These are phyloP conservation scores for Drosophila antonietae DNA, from an alignment of 2,888 invertebrate genomes.

Conservation along the genomic window DNA sequence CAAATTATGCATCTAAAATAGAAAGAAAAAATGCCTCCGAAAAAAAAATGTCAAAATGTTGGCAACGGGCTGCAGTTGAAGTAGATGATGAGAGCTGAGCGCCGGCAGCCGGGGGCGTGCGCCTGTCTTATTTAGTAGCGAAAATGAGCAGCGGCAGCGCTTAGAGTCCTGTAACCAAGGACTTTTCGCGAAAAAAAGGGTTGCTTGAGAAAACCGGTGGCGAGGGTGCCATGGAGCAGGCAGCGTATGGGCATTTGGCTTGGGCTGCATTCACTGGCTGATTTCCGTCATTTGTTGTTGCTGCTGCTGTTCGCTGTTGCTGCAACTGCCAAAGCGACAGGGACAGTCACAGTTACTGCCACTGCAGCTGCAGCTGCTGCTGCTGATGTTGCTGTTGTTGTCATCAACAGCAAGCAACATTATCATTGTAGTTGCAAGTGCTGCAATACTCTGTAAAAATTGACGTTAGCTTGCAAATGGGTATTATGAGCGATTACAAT, in stretches of 20 bases:
- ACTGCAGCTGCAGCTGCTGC: constrained; percentile 46
- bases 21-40: constrained; percentile 9
- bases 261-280: constrained; percentile 69
- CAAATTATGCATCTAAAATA: constrained; percentile 39
- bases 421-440: constrained; percentile 33
- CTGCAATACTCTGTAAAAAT: constrained; percentile 16
- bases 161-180: constrained; percentile 52
- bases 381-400: constrained; percentile 28
- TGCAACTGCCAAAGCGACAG: constrained; percentile 9
- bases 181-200: constrained; percentile 53
- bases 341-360: constrained; percentile 7
- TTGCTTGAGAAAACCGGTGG: constrained; percentile 23
- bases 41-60: constrained; percentile 68
- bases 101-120: constrained; percentile 7
- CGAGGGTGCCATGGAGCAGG: neutral
- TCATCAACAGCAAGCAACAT: constrained; percentile 18
- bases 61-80: constrained; percentile 24
- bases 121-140: constrained; percentile 75
- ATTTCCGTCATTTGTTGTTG: constrained; percentile 69
- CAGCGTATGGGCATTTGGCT: constrained; percentile 5
- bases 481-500: neutral
- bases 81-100: neutral
- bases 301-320: constrained; percentile 20
- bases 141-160: constrained; percentile 77
- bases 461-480: neutral